phyloP scores from a whole-genome alignment of 2,888 invertebrate species.

The Oligia latruncula region DNA sequence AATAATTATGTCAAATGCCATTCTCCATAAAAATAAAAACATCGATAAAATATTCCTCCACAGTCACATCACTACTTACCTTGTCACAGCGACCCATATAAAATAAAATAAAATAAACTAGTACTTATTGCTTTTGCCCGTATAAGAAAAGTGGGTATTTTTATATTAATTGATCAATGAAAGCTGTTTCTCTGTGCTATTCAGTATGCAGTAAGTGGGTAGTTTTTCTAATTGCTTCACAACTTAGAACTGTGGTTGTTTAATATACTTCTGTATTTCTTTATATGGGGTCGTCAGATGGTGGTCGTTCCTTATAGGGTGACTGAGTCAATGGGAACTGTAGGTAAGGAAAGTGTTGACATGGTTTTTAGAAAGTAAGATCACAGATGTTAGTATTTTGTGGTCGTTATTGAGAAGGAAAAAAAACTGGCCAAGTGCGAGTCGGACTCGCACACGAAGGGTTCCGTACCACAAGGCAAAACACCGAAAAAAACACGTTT shows the following conservation, averaged over 20 bases:
- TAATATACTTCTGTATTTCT: slow-evolving; percentile 35
- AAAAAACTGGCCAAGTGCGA: too few species aligned
- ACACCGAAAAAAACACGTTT: too few species aligned
- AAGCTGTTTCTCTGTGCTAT: slow-evolving; percentile 51
- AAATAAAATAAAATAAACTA: slow-evolving; percentile 28
- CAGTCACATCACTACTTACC: slow-evolving; percentile 51
- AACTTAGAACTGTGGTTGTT: neutral
- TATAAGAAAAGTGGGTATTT: slow-evolving; percentile 48
- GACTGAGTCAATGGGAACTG: slow-evolving; percentile 7
- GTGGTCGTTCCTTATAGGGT: neutral
- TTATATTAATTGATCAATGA: slow-evolving; percentile 66
- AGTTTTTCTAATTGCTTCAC: slow-evolving; percentile 60
- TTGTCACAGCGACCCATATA: slow-evolving; percentile 46
- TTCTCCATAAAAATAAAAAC: neutral
- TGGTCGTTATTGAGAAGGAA: neutral
- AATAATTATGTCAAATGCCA: neutral
- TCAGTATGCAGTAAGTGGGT: neutral
- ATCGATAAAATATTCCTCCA: neutral
- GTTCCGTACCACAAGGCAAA: too few species aligned
- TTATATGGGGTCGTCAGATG: slow-evolving; percentile 14
- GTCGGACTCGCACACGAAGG: too few species aligned
- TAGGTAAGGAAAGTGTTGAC: neutral
- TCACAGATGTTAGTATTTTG: neutral
- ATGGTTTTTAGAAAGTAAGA: neutral
- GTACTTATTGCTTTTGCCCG: slow-evolving; percentile 47